These are phyloP conservation scores for Atractosteus spatula DNA, from an alignment of 2,113 vertebrate genomes.

Conservation along the genomic window DNA sequence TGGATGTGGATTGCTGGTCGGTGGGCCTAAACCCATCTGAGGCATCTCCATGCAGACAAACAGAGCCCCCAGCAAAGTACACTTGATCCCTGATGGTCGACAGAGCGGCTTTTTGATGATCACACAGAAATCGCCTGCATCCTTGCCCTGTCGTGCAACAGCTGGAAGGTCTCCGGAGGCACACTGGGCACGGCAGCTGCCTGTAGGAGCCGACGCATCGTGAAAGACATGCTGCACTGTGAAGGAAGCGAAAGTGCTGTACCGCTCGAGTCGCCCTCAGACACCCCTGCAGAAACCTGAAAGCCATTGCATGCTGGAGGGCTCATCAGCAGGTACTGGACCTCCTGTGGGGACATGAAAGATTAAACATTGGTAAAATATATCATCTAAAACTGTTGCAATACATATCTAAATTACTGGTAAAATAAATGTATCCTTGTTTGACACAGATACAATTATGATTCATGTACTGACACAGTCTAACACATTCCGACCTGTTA, in stretches of 20 bases:
- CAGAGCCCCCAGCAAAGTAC: constrained; percentile 43
- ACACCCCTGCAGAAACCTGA: constrained; percentile 44
- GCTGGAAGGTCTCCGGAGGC: constrained; percentile 23
- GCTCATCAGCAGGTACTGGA: background rate
- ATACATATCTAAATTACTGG: background rate
- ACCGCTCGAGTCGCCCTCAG: constrained; percentile 26
- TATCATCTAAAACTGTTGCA: background rate
- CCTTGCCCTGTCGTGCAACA: constrained; percentile 20
- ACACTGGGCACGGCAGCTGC: constrained; percentile 16
- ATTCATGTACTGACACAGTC: no score
- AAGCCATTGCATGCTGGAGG: constrained; percentile 45
- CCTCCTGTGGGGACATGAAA: background rate
- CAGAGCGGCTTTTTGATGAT: constrained; percentile 39
- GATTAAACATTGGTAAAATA: background rate
- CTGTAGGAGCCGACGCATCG: background rate
- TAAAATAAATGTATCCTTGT: no score
- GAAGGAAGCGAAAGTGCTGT: constrained; percentile 15
- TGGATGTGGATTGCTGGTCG: constrained; percentile 37
- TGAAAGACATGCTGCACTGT: background rate
- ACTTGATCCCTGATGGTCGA: constrained; percentile 51
- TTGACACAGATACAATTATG: no score
- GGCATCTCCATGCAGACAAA: constrained; percentile 41
- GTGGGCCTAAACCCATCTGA: constrained; percentile 37
- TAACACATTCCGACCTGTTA: no score
- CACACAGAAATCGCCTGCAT: constrained; percentile 29